Evolutionary conservation across 2,113 vertebrate species (phyloP).

Genomic region (Mustelus asterias): DNA sequence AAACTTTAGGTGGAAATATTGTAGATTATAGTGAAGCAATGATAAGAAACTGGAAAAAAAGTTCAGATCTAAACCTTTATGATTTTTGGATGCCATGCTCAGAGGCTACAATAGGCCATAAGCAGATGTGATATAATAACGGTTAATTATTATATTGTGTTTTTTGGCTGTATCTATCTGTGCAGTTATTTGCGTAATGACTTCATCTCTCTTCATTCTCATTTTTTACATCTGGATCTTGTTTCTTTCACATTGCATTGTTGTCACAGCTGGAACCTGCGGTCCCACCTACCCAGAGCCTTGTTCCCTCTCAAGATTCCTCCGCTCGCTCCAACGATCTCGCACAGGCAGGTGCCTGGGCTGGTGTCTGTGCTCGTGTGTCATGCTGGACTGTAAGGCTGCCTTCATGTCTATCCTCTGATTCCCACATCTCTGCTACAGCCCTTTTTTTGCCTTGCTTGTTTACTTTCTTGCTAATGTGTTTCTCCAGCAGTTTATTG

Average conservation of each 20-base stretch:
- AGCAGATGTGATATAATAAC: not conserved
- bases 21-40: not conserved
- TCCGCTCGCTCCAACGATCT: slow-evolving; percentile 47
- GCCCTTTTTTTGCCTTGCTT: slow-evolving; percentile 10
- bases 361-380: slow-evolving; percentile 68
- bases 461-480: not conserved
- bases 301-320: slow-evolving; percentile 57
- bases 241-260: slow-evolving; percentile 55
- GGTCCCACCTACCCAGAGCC: slow-evolving; percentile 56
- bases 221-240: slow-evolving; percentile 46
- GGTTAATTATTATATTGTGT: not conserved
- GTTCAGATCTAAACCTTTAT: not conserved
- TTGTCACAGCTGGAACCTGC: slow-evolving; percentile 73
- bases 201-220: slow-evolving; percentile 43
- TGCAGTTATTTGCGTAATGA: slow-evolving; percentile 28
- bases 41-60: not conserved
- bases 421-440: not conserved
- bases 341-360: slow-evolving; percentile 56
- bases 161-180: slow-evolving; percentile 12
- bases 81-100: not conserved
- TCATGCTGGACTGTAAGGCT: slow-evolving; percentile 78
- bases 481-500: not conserved
- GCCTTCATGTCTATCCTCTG: slow-evolving; percentile 43
- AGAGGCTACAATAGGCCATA: not conserved
- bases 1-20: not conserved